These are phyloP conservation scores for Desmophyllum pertusum DNA, from an alignment of 92 coral and sea anemone species.

Conservation along the genomic window DNA sequence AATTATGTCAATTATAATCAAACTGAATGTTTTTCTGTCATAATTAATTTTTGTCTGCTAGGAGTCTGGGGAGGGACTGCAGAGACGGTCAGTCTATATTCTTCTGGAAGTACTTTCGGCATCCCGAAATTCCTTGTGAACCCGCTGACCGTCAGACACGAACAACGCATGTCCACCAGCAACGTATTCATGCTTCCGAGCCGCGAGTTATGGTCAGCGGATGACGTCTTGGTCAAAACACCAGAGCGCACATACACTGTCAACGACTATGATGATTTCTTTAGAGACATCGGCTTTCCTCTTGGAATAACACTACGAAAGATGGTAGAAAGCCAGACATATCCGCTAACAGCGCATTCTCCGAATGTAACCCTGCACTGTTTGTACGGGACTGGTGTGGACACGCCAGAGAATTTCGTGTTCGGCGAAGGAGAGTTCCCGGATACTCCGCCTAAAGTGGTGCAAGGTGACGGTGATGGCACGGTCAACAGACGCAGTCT, in stretches of 20 bases:
- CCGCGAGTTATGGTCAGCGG: constrained; percentile 77
- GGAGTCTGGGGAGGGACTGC: constrained; percentile 91
- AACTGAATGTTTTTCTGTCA: not conserved
- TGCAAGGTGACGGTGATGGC: constrained; percentile 82
- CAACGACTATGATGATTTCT: constrained; percentile 65
- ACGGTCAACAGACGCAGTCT: constrained; percentile 77
- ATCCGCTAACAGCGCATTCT: constrained; percentile 65
- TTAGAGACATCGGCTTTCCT: constrained; percentile 68
- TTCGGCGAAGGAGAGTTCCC: constrained; percentile 77
- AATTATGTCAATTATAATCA: too few species aligned
- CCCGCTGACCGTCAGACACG: constrained; percentile 75
- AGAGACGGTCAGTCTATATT: constrained; percentile 59
- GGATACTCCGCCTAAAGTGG: constrained; percentile 62
- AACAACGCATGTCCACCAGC: constrained; percentile 75
- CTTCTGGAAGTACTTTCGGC: constrained; percentile 81
- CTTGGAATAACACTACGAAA: constrained; percentile 63
- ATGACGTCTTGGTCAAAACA: constrained; percentile 74
- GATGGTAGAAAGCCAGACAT: constrained; percentile 56
- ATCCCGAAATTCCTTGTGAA: constrained; percentile 65
- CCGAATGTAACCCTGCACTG: constrained; percentile 80
- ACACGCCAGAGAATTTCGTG: constrained; percentile 68
- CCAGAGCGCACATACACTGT: constrained; percentile 75
- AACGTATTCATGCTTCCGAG: constrained; percentile 81
- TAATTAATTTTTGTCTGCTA: constrained; percentile 10
- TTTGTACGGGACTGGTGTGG: constrained; percentile 66